phyloP scores from a whole-genome alignment of 2,113 vertebrate species.

The Vimba vimba region DNA sequence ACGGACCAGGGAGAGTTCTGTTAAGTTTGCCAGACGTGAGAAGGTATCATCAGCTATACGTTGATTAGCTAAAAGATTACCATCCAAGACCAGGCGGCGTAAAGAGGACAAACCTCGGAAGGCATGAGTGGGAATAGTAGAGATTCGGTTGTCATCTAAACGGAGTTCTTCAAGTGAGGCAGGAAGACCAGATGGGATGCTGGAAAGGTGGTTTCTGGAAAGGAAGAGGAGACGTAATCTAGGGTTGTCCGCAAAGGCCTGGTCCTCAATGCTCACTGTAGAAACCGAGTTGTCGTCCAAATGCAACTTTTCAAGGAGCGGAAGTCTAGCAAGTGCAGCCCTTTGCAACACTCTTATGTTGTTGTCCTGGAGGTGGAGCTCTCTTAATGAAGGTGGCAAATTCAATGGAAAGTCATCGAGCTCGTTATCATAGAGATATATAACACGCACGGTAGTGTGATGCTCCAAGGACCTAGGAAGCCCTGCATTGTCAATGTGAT shows the following conservation, averaged over 20 bases:
- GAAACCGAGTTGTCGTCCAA: constrained; percentile 95
- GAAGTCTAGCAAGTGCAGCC: constrained; percentile 84
- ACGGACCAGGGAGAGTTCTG: constrained; percentile 89
- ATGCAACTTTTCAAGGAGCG: constrained; percentile 89
- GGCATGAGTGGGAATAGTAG: constrained; percentile 90
- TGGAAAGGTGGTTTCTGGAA: constrained; percentile 92
- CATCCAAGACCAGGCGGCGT: constrained; percentile 89
- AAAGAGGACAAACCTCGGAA: constrained; percentile 87
- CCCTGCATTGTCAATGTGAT: constrained; percentile 89
- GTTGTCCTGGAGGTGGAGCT: constrained; percentile 96
- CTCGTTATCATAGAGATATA: constrained; percentile 94
- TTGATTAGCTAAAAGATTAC: constrained; percentile 93
- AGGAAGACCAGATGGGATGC: constrained; percentile 90
- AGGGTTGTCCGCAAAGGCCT: constrained; percentile 88
- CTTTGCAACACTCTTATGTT: constrained; percentile 87
- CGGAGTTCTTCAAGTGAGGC: constrained; percentile 90
- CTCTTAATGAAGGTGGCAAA: constrained; percentile 85
- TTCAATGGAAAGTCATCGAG: constrained; percentile 88
- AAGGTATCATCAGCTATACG: constrained; percentile 95
- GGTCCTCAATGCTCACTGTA: constrained; percentile 92
- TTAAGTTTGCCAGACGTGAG: constrained; percentile 88
- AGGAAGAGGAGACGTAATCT: constrained; percentile 87
- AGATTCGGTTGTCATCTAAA: constrained; percentile 94
- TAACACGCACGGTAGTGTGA: constrained; percentile 81
- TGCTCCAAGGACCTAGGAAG: constrained; percentile 82